Evolutionary conservation across 92 coral and sea anemone species (phyloP), one percentile per base, ranked within the genome.

Genomic region (Umimayanthus chanpuru): DNA sequence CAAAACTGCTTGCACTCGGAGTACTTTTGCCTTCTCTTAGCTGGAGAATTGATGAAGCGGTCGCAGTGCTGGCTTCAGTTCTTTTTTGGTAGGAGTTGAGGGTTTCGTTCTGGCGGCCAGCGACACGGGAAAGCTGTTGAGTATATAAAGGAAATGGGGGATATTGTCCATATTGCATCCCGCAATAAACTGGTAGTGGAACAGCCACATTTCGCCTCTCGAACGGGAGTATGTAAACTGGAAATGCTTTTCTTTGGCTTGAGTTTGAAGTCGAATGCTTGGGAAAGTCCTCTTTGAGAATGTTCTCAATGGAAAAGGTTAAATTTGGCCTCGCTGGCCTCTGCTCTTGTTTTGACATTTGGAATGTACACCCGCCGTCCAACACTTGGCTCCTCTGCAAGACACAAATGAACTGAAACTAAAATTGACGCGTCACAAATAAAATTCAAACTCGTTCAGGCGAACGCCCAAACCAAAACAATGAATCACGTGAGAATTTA

Each of bases 401-500:
- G 77, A 70, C 87, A 83, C 77, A 83, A 68, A 9, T 83, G 78
- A 83, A 68, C 28, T 83, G 87, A 83, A 83, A 83, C 78, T 44
- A 23, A 70, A 68, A 44, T 83, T 83, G 66, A 43, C 87, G 66
- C 87, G 66, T 67, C 87, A 83, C 65, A 15, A 83, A 80, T 80
- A 55, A 55, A 80, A 41, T 65, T 65, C 75, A 67, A 81, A 81
- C 85, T 81, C 85, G 85, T 81, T 81, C 86, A 71, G 47, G 65
- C 86, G 77, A 21, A 83, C 77, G 87, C 87, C 85, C 66, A 26
- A 83, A 83, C 55, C 26, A 83, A 44, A 83, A 83, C 87, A 83
- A 83, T 83, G n/a, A 72, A 83, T 68, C 87, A 83, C 87, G 87
- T 83, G 87, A 83, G 64, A 83, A 83, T 83, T 68, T 83, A 83